These are phyloP conservation scores for Plestiodon gilberti DNA, from an alignment of 2,113 vertebrate species.

Conservation along the genomic window DNA sequence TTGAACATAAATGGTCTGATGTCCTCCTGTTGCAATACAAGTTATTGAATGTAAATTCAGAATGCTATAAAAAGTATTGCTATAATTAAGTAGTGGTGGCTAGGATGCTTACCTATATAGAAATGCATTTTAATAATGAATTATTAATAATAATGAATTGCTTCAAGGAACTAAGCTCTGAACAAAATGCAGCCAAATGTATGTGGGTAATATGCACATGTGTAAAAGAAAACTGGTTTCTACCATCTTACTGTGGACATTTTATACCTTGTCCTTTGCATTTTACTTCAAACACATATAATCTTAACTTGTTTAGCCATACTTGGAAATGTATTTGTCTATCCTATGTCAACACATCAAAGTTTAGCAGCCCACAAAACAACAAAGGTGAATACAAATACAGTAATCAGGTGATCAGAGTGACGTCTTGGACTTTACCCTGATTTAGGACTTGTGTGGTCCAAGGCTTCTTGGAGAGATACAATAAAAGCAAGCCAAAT, in stretches of 20 bases:
- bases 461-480: neutral
- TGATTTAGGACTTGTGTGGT: neutral
- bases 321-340: neutral
- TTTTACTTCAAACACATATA: neutral
- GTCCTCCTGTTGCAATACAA: neutral
- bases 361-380: too few species aligned
- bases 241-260: neutral
- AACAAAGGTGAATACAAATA: neutral
- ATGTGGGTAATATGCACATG: neutral
- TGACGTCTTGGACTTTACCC: neutral
- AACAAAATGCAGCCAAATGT: neutral
- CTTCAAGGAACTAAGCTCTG: neutral
- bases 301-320: too few species aligned
- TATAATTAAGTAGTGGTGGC: neutral
- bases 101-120: neutral
- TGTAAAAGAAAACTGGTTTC: neutral
- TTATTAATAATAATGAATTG: neutral
- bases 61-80: neutral
- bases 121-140: neutral
- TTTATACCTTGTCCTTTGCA: neutral
- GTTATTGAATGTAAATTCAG: neutral
- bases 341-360: too few species aligned
- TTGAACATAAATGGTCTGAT: neutral
- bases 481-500: neutral
- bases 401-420: neutral